phyloP scores from a whole-genome alignment of 2,888 invertebrate species.

The Lasius fuliginosus region DNA sequence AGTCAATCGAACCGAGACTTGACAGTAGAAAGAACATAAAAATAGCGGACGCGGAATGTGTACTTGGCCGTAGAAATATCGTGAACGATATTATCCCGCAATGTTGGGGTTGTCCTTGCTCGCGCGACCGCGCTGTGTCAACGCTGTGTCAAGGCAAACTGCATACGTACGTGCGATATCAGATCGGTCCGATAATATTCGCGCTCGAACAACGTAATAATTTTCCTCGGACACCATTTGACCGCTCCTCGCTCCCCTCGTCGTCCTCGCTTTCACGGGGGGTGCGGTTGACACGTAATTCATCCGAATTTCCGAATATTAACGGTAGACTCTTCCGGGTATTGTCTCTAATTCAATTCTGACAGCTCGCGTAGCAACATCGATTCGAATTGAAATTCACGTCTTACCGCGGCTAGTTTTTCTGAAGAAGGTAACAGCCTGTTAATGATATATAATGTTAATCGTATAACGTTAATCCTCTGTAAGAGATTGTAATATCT shows the following conservation, averaged over 20 bases:
- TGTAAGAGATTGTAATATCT: neutral
- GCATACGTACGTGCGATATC: slow-evolving; percentile 70
- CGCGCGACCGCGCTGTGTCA: slow-evolving; percentile 73
- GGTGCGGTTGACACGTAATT: slow-evolving; percentile 36
- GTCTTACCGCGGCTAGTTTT: neutral
- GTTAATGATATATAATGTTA: neutral
- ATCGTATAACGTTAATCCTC: neutral
- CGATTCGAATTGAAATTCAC: neutral
- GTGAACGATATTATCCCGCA: slow-evolving; percentile 76
- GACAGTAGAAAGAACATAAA: slow-evolving; percentile 70
- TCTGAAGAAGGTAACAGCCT: neutral
- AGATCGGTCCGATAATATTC: slow-evolving; percentile 68
- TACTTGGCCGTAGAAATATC: slow-evolving; percentile 76
- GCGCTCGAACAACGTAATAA: slow-evolving; percentile 60
- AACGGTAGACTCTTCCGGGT: neutral
- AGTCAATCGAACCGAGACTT: slow-evolving; percentile 65
- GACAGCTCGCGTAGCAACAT: neutral
- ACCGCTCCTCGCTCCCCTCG: slow-evolving; percentile 16
- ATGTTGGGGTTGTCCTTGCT: slow-evolving; percentile 77
- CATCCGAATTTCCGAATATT: slow-evolving; percentile 3
- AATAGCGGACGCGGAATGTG: slow-evolving; percentile 69
- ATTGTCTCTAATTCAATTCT: neutral
- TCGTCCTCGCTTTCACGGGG: neutral
- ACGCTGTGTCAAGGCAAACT: slow-evolving; percentile 80
- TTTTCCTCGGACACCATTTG: slow-evolving; percentile 37